Conservation (phyloP, 2,888 invertebrate species). For the Ornithoptera alexandrae region DNA sequence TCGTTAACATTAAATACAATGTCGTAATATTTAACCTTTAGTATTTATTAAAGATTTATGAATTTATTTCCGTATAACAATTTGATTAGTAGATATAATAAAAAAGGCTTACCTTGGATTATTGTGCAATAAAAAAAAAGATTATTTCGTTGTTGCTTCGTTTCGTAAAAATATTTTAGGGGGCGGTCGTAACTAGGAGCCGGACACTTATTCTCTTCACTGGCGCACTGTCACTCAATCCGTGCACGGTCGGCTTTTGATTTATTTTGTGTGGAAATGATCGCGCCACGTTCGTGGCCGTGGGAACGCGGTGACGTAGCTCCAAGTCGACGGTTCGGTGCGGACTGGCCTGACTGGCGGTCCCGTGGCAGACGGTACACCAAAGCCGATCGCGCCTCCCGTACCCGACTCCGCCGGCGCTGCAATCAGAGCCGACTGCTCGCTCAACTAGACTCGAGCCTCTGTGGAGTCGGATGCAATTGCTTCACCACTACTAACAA, state of each 20-base stretch:
- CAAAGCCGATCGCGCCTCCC: slow-evolving; percentile 35
- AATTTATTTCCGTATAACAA: not conserved
- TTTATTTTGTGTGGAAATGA: slow-evolving; percentile 42
- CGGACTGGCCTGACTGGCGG: slow-evolving; percentile 52
- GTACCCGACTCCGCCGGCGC: slow-evolving; percentile 41
- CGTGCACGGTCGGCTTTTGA: slow-evolving; percentile 59
- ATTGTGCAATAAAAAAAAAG: slow-evolving; percentile 51
- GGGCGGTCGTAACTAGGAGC: slow-evolving; percentile 51
- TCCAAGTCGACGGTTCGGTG: slow-evolving; percentile 58
- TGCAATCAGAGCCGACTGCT: slow-evolving; percentile 45
- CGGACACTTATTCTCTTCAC: slow-evolving; percentile 64
- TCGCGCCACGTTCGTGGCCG: slow-evolving; percentile 54
- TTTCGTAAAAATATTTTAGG: slow-evolving; percentile 46
- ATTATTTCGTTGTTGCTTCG: slow-evolving; percentile 44
- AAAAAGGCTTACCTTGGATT: slow-evolving; percentile 38
- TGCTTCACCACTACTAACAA: slow-evolving; percentile 31
- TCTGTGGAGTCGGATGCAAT: slow-evolving; percentile 31
- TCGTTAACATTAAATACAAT: too few species aligned
- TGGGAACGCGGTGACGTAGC: slow-evolving; percentile 52
- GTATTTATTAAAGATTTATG: not conserved
- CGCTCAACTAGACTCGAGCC: slow-evolving; percentile 42
- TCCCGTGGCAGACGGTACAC: slow-evolving; percentile 30
- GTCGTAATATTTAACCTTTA: too few species aligned
- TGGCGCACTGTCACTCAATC: slow-evolving; percentile 71
- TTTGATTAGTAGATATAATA: not conserved